Conservation (phyloP, 2,797 vertebrate genomes). For the Acestrorhynchus altus region DNA sequence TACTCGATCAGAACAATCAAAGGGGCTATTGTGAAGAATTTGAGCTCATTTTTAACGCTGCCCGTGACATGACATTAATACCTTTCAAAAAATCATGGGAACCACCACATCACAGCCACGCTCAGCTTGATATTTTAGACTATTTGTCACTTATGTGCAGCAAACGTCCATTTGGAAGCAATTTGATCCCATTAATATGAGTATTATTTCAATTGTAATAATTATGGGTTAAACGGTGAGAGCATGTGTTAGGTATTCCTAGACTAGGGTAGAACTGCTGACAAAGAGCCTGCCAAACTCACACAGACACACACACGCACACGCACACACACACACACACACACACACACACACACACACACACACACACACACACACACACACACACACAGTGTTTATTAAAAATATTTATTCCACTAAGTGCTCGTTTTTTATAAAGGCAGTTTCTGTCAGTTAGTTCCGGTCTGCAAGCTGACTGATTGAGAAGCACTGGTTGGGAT, state of each 20-base stretch:
- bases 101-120: constrained; percentile 1
- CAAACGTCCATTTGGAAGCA: constrained; percentile 80
- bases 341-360: neutral
- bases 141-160: constrained; percentile 70
- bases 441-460: no score
- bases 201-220: constrained; percentile 84
- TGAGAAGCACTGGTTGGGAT: no score
- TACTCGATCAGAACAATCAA: neutral
- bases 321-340: neutral
- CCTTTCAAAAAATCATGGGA: constrained; percentile 11
- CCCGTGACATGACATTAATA: constrained; percentile 29
- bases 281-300: constrained; percentile 67
- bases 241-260: constrained; percentile 73
- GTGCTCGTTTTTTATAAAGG: no score
- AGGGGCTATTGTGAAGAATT: neutral
- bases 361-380: neutral
- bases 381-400: no score
- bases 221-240: constrained; percentile 83
- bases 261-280: constrained; percentile 59
- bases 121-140: constrained; percentile 59
- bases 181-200: constrained; percentile 83
- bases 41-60: neutral
- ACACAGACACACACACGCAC: neutral
- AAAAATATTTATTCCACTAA: no score
- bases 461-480: no score